A percentile compares a stretch with the other conserved stretches of the same genome.
Evolutionary conservation across 2,113 vertebrate species (phyloP).

Genomic region (Corynorhinus townsendii): DNA sequence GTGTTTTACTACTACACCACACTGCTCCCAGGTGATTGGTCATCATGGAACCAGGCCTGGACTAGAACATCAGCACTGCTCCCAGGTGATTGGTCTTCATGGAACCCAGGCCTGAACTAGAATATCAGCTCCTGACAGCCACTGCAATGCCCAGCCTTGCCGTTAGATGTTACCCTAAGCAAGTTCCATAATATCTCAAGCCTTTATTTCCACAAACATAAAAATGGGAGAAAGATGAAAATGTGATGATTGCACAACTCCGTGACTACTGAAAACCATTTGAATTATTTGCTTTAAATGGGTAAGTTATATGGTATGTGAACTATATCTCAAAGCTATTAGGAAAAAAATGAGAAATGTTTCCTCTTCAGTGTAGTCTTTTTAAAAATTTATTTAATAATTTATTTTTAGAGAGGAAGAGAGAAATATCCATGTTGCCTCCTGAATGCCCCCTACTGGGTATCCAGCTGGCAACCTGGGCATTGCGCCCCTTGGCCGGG

Average conservation of each 20-base stretch:
- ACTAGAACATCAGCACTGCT: not conserved
- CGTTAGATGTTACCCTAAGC: not conserved
- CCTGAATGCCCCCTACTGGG: too few relatives aligned
- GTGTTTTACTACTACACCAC: not conserved
- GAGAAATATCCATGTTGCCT: too few relatives aligned
- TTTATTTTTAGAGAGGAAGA: not conserved
- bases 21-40: not conserved
- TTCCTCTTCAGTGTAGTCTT: conserved; percentile 2
- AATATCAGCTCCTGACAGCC: not conserved
- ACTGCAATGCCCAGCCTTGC: not conserved
- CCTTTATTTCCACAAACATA: not conserved
- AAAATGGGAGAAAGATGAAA: conserved; percentile 9
- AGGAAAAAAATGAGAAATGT: not conserved
- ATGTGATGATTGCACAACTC: not conserved
- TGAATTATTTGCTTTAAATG: conserved; percentile 1
- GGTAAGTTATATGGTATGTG: not conserved
- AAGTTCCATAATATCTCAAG: not conserved
- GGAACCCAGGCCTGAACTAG: not conserved
- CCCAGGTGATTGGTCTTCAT: not conserved
- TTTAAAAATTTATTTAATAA: too few relatives aligned
- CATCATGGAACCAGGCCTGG: not conserved
- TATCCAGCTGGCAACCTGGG: too few relatives aligned
- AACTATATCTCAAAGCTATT: not conserved
- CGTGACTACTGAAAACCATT: not conserved
- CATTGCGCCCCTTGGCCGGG: too few relatives aligned